A percentile compares a stretch with the other conserved stretches of the same genome.
Evolutionary conservation across 2,113 vertebrate genomes (phyloP).

Genomic region (Microtus oregoni): DNA sequence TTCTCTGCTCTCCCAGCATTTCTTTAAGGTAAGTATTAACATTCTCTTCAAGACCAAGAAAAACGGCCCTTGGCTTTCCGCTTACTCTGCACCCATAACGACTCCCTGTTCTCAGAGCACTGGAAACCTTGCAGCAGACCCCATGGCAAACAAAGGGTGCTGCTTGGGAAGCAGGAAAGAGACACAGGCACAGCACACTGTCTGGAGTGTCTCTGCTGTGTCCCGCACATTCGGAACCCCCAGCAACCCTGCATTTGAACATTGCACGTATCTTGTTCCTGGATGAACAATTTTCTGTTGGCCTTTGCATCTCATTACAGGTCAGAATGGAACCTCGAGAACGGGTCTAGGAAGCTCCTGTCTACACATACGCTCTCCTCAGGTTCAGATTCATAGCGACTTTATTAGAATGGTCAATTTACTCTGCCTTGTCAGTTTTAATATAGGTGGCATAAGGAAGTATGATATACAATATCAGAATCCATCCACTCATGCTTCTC

Average conservation of each 20-base stretch:
- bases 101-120: constrained; percentile 63
- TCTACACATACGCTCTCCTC: not conserved
- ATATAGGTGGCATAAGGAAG: not conserved
- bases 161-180: constrained; percentile 16
- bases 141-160: constrained; percentile 14
- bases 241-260: not conserved
- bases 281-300: constrained; percentile 18
- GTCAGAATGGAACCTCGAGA: not conserved
- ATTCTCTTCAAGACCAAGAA: constrained; percentile 7
- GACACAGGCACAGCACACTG: not conserved
- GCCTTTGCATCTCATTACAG: constrained; percentile 22
- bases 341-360: not conserved
- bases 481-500: not conserved
- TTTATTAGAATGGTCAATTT: not conserved
- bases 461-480: not conserved
- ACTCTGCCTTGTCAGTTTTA: constrained; percentile 35
- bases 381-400: not conserved
- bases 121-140: constrained; percentile 58
- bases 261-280: not conserved
- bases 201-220: not conserved
- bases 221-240: not conserved
- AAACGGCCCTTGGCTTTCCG: constrained; percentile 58
- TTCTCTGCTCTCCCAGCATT: not conserved
- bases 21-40: not conserved
- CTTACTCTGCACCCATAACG: constrained; percentile 45